phyloP scores from a whole-genome alignment of 1,140 invertebrate species.

The Cataglyphis hispanica region DNA sequence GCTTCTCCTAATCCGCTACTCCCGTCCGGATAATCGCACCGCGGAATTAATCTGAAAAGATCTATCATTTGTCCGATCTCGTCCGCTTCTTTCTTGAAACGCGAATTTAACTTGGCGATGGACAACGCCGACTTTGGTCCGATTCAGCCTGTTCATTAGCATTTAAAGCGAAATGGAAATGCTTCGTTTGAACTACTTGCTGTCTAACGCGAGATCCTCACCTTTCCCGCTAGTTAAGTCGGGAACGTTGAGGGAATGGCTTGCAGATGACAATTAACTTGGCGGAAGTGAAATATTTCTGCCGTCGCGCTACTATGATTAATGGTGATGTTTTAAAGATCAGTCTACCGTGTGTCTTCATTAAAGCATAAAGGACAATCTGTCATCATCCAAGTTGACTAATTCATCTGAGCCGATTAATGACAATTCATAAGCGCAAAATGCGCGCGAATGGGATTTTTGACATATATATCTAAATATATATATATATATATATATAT shows the following conservation, averaged over 20 bases:
- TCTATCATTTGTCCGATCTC: slow-evolving; percentile 59
- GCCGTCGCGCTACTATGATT: not conserved
- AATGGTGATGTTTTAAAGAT: slow-evolving; percentile 1
- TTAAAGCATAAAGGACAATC: not conserved
- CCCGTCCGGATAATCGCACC: slow-evolving; percentile 46
- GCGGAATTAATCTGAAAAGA: slow-evolving; percentile 52
- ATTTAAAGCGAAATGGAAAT: slow-evolving; percentile 79
- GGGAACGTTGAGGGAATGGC: slow-evolving; percentile 13
- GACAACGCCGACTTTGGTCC: not conserved
- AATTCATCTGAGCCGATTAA: not conserved
- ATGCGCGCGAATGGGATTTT: not conserved
- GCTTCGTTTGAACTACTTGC: slow-evolving; percentile 33
- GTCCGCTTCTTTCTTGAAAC: slow-evolving; percentile 22
- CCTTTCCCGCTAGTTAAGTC: slow-evolving; percentile 25
- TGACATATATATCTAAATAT: too few species aligned
- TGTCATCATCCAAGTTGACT: not conserved
- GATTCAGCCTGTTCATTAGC: slow-evolving; percentile 73
- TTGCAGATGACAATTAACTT: slow-evolving; percentile 8
- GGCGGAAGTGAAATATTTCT: slow-evolving; percentile 2
- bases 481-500: too few species aligned
- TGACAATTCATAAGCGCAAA: not conserved
- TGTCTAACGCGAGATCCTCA: slow-evolving; percentile 8
- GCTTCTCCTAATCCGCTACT: slow-evolving; percentile 48
- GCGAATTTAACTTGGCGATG: not conserved
- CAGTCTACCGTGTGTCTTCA: not conserved